Base-by-base conservation (phyloP, 2,888 invertebrate genomes). In the Sinohyriopsis cumingii region DNA sequence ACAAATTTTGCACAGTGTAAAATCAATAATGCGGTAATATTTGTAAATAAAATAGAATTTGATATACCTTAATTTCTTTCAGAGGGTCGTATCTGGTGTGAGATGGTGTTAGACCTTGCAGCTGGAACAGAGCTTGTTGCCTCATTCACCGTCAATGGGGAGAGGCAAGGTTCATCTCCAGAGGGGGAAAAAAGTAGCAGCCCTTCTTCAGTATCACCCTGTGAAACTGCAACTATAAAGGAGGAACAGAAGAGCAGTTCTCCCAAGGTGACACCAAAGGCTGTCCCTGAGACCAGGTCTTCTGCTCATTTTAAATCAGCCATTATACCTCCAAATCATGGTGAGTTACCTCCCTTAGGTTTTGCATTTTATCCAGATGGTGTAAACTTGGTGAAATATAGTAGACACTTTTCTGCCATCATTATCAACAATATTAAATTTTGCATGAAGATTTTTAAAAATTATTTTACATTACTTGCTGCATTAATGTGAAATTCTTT, bases 71-170 rank as follows among this genome's bases (percentile, higher is more conserved):
- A 55, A 18, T 62, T 69, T 61, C 68, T 71, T 70, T 20, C 77
- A 86, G 86, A 80, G 60, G 85, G 80, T 20, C 77, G 78, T 61
- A 82, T 87, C 28, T 86, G 85, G 85, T 87, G 87, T 73, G 84
- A 85, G 71, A 80, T 86, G 55, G 81, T 82, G 19, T 75, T 82
- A 24, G 85, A 87, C 62, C 71, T 87, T 28, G 76, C 78, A 19
- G 73, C 77, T 28, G 84, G 84, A 55, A 79, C 83, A 28, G 86
- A 86, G 72, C 75, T 87, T 20, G 67, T 85, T 24, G 87, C 86
- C 6, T 81, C 84, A 18, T 84, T 87, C 68, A 81, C 80, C 22
- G 81, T 81, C 60, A 78, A 72, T 59, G 63, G 69, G 24, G 67
- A 71, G 45, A 67, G 72, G 57, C 45, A 65, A 24, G 65, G 57